Evolutionary conservation across 2,113 vertebrate genomes (phyloP).

Genomic region (Tachycineta bicolor): DNA sequence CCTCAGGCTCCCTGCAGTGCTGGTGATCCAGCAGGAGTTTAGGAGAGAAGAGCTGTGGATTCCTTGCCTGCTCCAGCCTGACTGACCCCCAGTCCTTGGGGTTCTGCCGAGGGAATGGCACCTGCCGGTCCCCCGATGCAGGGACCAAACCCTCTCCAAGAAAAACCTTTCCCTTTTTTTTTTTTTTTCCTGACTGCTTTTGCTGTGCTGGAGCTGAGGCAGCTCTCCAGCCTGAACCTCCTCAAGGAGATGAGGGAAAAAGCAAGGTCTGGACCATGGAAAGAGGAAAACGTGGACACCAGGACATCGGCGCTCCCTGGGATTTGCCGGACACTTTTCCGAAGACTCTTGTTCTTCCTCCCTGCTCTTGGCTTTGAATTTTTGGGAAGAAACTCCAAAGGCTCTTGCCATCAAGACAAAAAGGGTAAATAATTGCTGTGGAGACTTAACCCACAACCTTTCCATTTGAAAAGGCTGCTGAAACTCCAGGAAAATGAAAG

Average conservation of each 20-base stretch:
- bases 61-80: background rate
- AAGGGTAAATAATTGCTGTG: background rate
- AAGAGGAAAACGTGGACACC: background rate
- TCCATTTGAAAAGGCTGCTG: background rate
- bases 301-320: background rate
- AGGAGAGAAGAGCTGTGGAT: rapidly evolving
- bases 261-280: rapidly evolving
- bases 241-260: background rate
- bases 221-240: background rate
- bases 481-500: background rate
- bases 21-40: background rate
- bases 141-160: background rate
- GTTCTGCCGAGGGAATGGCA: background rate
- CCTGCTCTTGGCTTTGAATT: background rate
- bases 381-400: background rate
- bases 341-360: background rate
- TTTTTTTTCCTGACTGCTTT: background rate
- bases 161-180: background rate
- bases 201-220: background rate
- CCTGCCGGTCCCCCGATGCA: background rate
- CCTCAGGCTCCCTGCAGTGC: background rate
- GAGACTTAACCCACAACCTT: background rate
- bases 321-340: background rate
- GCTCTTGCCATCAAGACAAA: background rate
- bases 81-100: background rate